These are phyloP conservation scores for Drosophila greeni DNA, from an alignment of 2,888 invertebrate species.

Conservation along the genomic window DNA sequence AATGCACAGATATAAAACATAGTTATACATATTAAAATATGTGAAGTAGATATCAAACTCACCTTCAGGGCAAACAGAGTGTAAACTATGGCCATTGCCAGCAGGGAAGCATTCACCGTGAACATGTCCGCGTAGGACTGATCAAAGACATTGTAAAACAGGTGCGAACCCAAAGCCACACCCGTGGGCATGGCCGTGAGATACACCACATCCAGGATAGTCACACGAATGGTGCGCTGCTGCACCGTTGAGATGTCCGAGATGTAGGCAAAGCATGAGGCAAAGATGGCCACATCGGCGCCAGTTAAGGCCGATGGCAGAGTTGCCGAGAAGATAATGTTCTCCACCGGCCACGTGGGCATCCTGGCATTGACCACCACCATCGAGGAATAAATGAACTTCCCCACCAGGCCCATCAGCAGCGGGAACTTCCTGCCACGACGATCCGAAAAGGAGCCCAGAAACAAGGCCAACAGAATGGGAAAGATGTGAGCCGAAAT, in stretches of 20 bases:
- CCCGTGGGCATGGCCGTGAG: slow-evolving; percentile 91
- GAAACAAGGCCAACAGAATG: slow-evolving; percentile 86
- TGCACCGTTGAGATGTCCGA: slow-evolving; percentile 86
- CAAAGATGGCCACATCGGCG: slow-evolving; percentile 89
- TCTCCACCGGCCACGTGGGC: slow-evolving; percentile 85
- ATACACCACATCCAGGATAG: slow-evolving; percentile 89
- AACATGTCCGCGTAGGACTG: slow-evolving; percentile 87
- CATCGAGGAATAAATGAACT: slow-evolving; percentile 87
- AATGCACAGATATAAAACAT: not conserved
- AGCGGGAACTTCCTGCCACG: slow-evolving; percentile 87
- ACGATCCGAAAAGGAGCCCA: slow-evolving; percentile 90
- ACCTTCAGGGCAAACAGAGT: slow-evolving; percentile 82
- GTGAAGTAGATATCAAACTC: slow-evolving; percentile 6
- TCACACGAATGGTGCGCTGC: slow-evolving; percentile 87
- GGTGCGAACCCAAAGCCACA: slow-evolving; percentile 85
- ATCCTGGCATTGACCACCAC: slow-evolving; percentile 84
- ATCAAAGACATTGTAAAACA: slow-evolving; percentile 82
- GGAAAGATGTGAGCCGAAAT: slow-evolving; percentile 87
- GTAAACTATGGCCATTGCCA: slow-evolving; percentile 84
- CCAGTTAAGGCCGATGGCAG: slow-evolving; percentile 88
- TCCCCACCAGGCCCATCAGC: slow-evolving; percentile 85
- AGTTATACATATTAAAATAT: not conserved
- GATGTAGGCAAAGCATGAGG: slow-evolving; percentile 88
- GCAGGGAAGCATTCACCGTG: slow-evolving; percentile 83
- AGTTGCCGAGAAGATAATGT: slow-evolving; percentile 86